Percentiles rank a stretch among this genome's conserved stretches.
Conservation (phyloP, 2,888 invertebrate species). For the Pammene fasciana region DNA sequence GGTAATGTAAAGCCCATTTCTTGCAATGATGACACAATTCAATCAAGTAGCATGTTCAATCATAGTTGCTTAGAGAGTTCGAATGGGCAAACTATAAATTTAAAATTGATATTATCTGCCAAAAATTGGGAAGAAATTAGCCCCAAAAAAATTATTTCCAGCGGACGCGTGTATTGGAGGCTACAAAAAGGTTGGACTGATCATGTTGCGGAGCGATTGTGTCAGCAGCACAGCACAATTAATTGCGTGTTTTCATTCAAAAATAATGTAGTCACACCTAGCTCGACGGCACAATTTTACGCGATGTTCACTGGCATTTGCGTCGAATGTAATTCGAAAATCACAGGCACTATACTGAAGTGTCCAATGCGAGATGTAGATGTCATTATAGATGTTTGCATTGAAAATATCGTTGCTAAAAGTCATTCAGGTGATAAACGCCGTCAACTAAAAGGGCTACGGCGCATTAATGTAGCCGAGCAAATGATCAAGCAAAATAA, state of each 20-base stretch:
- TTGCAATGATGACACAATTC: not conserved
- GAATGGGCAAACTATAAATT: too few species aligned
- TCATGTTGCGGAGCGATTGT: constrained; percentile 15
- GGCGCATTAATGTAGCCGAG: not conserved
- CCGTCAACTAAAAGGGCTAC: not conserved
- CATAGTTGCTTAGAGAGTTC: not conserved
- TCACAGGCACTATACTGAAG: not conserved
- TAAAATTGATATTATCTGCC: not conserved
- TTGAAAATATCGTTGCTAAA: not conserved
- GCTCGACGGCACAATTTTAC: constrained; percentile 3
- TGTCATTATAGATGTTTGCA: constrained; percentile 1
- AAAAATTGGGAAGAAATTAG: not conserved
- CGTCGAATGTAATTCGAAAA: constrained; percentile 17
- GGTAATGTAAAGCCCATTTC: not conserved
- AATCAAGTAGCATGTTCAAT: not conserved
- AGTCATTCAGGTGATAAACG: not conserved
- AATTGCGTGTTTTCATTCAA: constrained; percentile 34
- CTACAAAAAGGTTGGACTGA: too few species aligned
- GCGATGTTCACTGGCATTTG: constrained; percentile 10
- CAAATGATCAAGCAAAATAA: not conserved
- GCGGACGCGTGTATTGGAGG: constrained; percentile 12
- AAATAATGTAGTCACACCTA: constrained; percentile 13
- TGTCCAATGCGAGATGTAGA: not conserved
- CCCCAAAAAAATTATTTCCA: not conserved
- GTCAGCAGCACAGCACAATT: constrained; percentile 13